Evolutionary conservation across 2,888 invertebrate genomes (phyloP).

Genomic region (Drosophila rellima): DNA sequence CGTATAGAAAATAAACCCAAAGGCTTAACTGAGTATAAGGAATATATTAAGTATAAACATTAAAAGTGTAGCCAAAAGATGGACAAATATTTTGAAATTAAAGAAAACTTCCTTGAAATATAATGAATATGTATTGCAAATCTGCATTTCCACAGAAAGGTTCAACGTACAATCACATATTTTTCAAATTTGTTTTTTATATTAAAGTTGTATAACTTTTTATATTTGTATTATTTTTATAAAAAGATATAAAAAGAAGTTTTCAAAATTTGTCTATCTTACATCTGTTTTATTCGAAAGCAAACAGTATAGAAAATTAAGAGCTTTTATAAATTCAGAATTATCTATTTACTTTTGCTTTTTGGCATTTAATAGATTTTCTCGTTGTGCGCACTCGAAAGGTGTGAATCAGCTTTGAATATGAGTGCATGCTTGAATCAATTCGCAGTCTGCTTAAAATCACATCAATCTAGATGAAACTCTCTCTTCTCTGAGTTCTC

Average conservation of each 20-base stretch:
- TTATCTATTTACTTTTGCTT: not conserved
- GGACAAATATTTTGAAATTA: no score
- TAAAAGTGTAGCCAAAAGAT: not conserved
- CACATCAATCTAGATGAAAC: slow-evolving; percentile 51
- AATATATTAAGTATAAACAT: not conserved
- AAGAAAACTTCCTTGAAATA: no score
- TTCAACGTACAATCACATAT: no score
- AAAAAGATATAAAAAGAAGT: no score
- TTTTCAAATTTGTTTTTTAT: no score
- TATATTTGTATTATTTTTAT: no score
- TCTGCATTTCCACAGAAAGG: no score
- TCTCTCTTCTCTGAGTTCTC: no score
- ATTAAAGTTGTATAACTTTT: no score
- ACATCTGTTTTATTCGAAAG: no score
- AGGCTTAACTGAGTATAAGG: slow-evolving; percentile 11
- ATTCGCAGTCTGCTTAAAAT: slow-evolving; percentile 62
- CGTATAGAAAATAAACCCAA: slow-evolving; percentile 1
- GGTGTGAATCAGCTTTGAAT: slow-evolving; percentile 31
- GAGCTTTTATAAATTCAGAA: not conserved
- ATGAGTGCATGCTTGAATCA: slow-evolving; percentile 48
- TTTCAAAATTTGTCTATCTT: no score
- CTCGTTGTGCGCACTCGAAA: not conserved
- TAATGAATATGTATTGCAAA: no score
- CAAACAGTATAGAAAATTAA: not conserved
- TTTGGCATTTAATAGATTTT: slow-evolving; percentile 6